phyloP scores from a whole-genome alignment of 2,113 vertebrate species.

The Zosterops lateralis region DNA sequence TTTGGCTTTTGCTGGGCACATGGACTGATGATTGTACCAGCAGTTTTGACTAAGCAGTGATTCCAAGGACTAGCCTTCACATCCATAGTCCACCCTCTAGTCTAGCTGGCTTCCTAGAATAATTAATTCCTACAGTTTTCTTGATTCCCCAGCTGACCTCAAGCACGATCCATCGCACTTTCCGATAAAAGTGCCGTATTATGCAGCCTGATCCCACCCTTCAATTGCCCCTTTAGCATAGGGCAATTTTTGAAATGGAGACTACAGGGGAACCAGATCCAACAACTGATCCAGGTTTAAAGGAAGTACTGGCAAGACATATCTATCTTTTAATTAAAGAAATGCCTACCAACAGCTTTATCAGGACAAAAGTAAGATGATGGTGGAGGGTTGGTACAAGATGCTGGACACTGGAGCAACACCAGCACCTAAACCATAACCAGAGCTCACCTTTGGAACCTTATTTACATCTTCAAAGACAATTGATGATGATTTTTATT shows the following conservation, averaged over 20 bases:
- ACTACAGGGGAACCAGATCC: neutral
- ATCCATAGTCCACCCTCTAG: fast-evolving
- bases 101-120: neutral
- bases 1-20: neutral
- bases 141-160: neutral
- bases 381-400: fast-evolving
- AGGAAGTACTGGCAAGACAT: neutral
- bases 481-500: neutral
- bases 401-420: neutral
- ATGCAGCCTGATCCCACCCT: neutral
- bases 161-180: neutral
- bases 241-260: neutral
- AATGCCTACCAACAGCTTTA: neutral
- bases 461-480: neutral
- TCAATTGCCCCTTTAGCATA: neutral
- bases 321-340: neutral
- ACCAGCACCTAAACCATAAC: neutral
- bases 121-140: neutral
- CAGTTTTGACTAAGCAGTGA: neutral
- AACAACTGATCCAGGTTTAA: neutral
- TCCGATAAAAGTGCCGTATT: neutral
- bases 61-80: neutral
- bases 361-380: neutral
- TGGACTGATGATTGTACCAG: neutral
- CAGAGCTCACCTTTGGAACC: neutral